Evolutionary conservation across 2,888 invertebrate species (phyloP).

Genomic region (Hypercompe scribonia): DNA sequence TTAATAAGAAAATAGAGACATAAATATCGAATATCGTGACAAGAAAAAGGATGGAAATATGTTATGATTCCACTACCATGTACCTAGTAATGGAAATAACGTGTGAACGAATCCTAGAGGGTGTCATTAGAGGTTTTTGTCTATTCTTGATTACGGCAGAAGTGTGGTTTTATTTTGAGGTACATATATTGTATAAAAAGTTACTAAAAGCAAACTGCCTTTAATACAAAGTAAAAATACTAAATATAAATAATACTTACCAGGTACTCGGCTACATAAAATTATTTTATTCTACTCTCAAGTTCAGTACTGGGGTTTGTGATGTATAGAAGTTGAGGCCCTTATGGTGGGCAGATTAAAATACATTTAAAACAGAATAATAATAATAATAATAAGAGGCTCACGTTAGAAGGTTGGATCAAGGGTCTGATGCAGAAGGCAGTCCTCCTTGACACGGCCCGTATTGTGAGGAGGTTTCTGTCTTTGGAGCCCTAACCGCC

Average conservation of each 20-base stretch:
- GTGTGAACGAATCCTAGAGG: constrained; percentile 79
- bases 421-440: too few relatives aligned
- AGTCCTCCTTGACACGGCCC: too few relatives aligned
- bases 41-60: constrained; percentile 61
- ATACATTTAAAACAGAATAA: too few relatives aligned
- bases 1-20: constrained; percentile 60
- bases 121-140: constrained; percentile 76
- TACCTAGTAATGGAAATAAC: constrained; percentile 80
- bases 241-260: background rate
- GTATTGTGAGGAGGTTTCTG: too few relatives aligned
- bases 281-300: background rate
- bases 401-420: too few relatives aligned
- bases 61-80: constrained; percentile 63
- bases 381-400: too few relatives aligned
- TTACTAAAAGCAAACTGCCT: background rate
- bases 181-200: background rate
- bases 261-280: background rate
- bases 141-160: constrained; percentile 64
- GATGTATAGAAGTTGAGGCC: background rate
- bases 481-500: too few relatives aligned
- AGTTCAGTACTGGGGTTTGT: background rate
- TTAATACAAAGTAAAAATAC: background rate
- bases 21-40: constrained; percentile 39
- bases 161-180: constrained; percentile 55
- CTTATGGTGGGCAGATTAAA: background rate